phyloP scores from a whole-genome alignment of 2,888 invertebrate genomes.

The Calliphora vomitoria region DNA sequence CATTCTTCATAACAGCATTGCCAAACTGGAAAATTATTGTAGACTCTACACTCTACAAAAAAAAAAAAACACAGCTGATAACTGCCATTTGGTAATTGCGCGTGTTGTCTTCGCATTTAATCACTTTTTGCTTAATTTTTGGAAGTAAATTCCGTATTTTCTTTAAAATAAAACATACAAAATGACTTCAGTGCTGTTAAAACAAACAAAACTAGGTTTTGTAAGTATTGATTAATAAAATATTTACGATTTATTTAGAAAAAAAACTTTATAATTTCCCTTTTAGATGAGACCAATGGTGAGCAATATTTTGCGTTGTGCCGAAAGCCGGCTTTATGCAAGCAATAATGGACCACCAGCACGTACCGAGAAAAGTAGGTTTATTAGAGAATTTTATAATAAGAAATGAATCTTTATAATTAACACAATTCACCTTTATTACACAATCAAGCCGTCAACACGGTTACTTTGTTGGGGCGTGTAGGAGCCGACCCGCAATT shows the following conservation, averaged over 20 bases:
- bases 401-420: not conserved
- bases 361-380: slow-evolving; percentile 73
- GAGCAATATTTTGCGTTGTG: not conserved
- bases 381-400: slow-evolving; percentile 32
- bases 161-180: not conserved
- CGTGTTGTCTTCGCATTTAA: slow-evolving; percentile 26
- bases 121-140: not conserved
- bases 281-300: slow-evolving; percentile 42
- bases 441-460: slow-evolving; percentile 89
- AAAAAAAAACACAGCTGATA: slow-evolving; percentile 42
- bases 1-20: not conserved
- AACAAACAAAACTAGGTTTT: slow-evolving; percentile 29
- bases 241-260: not conserved
- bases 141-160: not conserved
- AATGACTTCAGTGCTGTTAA: slow-evolving; percentile 54
- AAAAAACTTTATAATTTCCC: not conserved
- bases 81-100: slow-evolving; percentile 31
- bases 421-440: not conserved
- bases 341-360: slow-evolving; percentile 54
- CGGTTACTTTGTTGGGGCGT: slow-evolving; percentile 93
- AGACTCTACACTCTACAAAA: not conserved
- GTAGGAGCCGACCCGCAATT: slow-evolving; percentile 95
- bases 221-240: slow-evolving; percentile 31
- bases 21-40: slow-evolving; percentile 2
- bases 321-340: slow-evolving; percentile 50